Percentiles rank a stretch among this genome's conserved stretches.
phyloP scores from a whole-genome alignment of 2,797 vertebrate genomes.

The Pseudomugil gertrudae region DNA sequence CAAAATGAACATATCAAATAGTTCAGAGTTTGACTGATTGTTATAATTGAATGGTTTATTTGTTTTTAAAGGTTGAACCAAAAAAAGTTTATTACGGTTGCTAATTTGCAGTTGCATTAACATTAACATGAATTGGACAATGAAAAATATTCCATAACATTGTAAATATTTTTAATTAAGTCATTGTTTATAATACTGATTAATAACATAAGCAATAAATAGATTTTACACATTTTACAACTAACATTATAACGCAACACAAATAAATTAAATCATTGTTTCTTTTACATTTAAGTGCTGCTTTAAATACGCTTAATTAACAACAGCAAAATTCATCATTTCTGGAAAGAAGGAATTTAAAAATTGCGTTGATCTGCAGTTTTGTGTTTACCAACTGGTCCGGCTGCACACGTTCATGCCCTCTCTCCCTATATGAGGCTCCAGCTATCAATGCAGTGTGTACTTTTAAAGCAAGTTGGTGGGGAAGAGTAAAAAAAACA shows the following conservation, averaged over 20 bases:
- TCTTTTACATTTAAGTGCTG: too few relatives aligned
- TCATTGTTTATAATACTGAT: background rate
- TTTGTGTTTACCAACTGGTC: too few relatives aligned
- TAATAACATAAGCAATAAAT: slow-evolving; percentile 21
- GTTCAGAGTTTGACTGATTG: slow-evolving; percentile 26
- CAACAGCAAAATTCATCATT: too few relatives aligned
- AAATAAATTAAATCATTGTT: background rate
- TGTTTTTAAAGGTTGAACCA: slow-evolving; percentile 23
- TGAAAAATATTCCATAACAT: background rate
- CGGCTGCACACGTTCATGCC: too few relatives aligned
- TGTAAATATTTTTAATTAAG: slow-evolving; percentile 22
- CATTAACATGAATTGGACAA: slow-evolving; percentile 18
- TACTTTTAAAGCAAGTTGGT: too few relatives aligned
- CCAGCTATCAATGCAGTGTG: too few relatives aligned
- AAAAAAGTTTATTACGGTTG: slow-evolving; percentile 12
- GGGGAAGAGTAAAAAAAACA: too few relatives aligned
- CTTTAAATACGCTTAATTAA: background rate
- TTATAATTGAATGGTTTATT: slow-evolving; percentile 33
- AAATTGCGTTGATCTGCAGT: too few relatives aligned
- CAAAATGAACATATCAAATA: slow-evolving; percentile 40
- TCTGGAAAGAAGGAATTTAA: too few relatives aligned
- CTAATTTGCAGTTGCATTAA: slow-evolving; percentile 6
- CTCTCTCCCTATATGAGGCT: too few relatives aligned
- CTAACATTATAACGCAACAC: background rate
- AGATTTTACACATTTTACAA: slow-evolving; percentile 20